Conservation (phyloP, 2,113 vertebrate genomes). For the Drymodes brunneopygia region DNA sequence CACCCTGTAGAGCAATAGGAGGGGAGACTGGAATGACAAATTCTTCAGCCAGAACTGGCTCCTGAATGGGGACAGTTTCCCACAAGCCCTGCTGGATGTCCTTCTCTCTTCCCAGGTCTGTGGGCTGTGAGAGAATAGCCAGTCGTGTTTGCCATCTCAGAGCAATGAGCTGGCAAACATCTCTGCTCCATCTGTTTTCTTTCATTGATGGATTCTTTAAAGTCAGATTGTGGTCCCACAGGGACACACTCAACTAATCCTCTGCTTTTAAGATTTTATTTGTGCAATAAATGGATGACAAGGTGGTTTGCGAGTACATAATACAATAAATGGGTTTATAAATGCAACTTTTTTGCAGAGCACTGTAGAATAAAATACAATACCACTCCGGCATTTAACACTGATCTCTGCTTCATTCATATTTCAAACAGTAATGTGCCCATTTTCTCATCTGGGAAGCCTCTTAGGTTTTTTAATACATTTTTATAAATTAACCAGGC, state of each 20-base stretch:
- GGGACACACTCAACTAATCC: conserved; percentile 41
- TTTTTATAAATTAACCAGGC: conserved; percentile 62
- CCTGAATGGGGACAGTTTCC: neutral
- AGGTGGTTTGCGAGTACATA: conserved; percentile 40
- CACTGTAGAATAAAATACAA: conserved; percentile 18
- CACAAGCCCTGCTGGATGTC: neutral
- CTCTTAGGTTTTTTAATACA: conserved; percentile 25
- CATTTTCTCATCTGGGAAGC: conserved; percentile 47
- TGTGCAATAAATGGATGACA: conserved; percentile 57
- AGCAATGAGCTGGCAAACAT: neutral
- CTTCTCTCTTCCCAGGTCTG: neutral
- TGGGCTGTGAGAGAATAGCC: neutral
- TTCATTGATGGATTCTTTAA: conserved; percentile 39
- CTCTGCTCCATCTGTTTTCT: conserved; percentile 29
- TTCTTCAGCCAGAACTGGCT: neutral
- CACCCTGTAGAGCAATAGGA: neutral
- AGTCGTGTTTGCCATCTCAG: neutral
- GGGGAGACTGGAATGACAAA: neutral
- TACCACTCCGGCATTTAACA: conserved; percentile 24
- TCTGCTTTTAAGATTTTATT: conserved; percentile 59
- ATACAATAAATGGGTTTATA: conserved; percentile 57
- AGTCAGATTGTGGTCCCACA: conserved; percentile 29
- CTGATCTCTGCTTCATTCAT: conserved; percentile 38
- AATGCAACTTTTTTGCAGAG: conserved; percentile 61
- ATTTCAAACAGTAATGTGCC: conserved; percentile 57